Base-by-base conservation (phyloP, 2,113 vertebrate species). In the Pholis gunnellus region DNA sequence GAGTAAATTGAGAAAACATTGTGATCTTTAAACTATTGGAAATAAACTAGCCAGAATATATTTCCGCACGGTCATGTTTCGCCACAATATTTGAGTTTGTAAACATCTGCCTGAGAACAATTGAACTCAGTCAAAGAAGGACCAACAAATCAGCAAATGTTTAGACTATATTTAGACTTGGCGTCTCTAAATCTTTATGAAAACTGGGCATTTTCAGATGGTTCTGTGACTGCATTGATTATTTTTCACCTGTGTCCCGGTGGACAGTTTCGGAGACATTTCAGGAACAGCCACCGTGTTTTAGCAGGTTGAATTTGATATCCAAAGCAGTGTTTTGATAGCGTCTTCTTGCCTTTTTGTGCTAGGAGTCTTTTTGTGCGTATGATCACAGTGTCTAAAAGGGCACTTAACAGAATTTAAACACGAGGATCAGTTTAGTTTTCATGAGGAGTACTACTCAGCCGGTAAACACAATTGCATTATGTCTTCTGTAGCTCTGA, bases 371-470 rank as follows among this genome's bases (percentile, higher is more conserved):
- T 9, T 14, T 63, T 20, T 18, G 27, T 34, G 25, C 5, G 9
- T 9, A 29, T 36, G 48, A 60, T 59, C 57, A 52, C 56, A 68
- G 42, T 22, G 17, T 78, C 78, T 77, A 17, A 46, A 69, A 20
- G n/a, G 44, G 8, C 38, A 50, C 29, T 68, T 42, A 9, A 57
- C 25, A 67, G 13, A 70, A 66, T 70, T 63, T 13, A 79, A 29
- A 44, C 8, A 9, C 1, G 0, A 44, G 42, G 65, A 46, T 29
- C 42, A 50, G 20, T 20, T 15, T 29, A 36, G 14, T 72, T 9
- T 9, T 52, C 44, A 3, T n/a, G 29, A 50, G 31, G 5, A 72
- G 4, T 17, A 57, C n/a, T 13, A 31, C 4, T 78, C 13, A 54
- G 31, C 40, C 2, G 46, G 18, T 42, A 42, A 25, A 67, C 18